These are phyloP conservation scores for Panonychus citri DNA, from an alignment of 1,140 invertebrate genomes.

Conservation along the genomic window DNA sequence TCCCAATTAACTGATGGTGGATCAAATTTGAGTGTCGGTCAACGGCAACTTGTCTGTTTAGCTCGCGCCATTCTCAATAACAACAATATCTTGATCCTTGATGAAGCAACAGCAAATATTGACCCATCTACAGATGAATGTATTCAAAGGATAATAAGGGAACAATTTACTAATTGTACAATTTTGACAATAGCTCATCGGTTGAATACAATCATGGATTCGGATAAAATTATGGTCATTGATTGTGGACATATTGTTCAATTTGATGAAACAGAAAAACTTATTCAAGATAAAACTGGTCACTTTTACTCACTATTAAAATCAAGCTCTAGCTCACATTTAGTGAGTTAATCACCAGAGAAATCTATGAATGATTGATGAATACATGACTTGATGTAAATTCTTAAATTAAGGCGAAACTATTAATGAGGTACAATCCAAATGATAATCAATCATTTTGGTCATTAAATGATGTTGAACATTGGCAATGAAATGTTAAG, in stretches of 20 bases:
- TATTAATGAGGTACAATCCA: no score
- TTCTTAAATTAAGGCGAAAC: no score
- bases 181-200: no score
- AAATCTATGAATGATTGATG: no score
- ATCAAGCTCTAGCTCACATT: no score
- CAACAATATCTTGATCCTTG: slow-evolving; percentile 23
- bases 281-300: slow-evolving; percentile 31
- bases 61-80: slow-evolving; percentile 29
- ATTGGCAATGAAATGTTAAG: no score
- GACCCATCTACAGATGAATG: slow-evolving; percentile 20
- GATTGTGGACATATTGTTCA: slow-evolving; percentile 48
- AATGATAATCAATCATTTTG: no score
- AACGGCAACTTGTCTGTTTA: no score
- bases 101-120: slow-evolving; percentile 27
- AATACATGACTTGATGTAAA: no score
- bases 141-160: slow-evolving; percentile 19
- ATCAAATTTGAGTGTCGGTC: slow-evolving; percentile 52
- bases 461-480: no score
- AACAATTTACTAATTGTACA: slow-evolving; percentile 40
- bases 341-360: no score
- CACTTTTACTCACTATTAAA: slow-evolving; percentile 23
- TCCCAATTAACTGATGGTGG: slow-evolving; percentile 47
- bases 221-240: slow-evolving; percentile 20
- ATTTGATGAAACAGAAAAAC: slow-evolving; percentile 13
- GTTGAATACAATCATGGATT: slow-evolving; percentile 18